A percentile compares a stretch with the other conserved stretches of the same genome.
phyloP scores from a whole-genome alignment of 1,140 invertebrate genomes.

The Heliconius melpomene region DNA sequence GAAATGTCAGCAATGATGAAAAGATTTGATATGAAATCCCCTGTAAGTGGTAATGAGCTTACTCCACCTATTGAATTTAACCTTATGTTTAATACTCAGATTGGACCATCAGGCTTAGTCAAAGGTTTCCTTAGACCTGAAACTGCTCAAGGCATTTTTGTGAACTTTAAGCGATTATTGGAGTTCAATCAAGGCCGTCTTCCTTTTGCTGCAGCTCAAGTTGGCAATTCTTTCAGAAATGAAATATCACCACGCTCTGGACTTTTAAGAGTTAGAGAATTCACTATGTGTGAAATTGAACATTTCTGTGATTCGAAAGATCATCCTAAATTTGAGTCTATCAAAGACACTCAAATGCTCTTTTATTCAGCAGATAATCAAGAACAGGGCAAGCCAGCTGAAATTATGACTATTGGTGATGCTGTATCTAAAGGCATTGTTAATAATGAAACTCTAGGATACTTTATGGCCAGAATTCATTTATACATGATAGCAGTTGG shows the following conservation, averaged over 20 bases:
- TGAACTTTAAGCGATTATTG: slow-evolving; percentile 98
- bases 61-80: slow-evolving; percentile 98
- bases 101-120: slow-evolving; percentile 96
- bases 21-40: slow-evolving; percentile 97
- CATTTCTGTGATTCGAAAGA: slow-evolving; percentile 99
- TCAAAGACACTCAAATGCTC: slow-evolving; percentile 88
- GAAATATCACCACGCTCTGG: slow-evolving; percentile 99
- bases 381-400: slow-evolving; percentile 93
- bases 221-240: slow-evolving; percentile 99
- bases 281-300: slow-evolving; percentile 99
- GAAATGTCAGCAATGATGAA: slow-evolving; percentile 93
- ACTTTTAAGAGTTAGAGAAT: slow-evolving; percentile 97
- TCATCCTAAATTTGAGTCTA: slow-evolving; percentile 94
- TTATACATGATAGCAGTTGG: slow-evolving; percentile 94
- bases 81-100: slow-evolving; percentile 98
- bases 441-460: slow-evolving; percentile 98
- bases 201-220: slow-evolving; percentile 99
- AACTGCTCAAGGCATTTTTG: slow-evolving; percentile 99
- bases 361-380: slow-evolving; percentile 98
- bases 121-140: slow-evolving; percentile 98
- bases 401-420: slow-evolving; percentile 87
- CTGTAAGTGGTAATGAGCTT: slow-evolving; percentile 95
- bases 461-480: slow-evolving; percentile 98
- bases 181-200: slow-evolving; percentile 98
- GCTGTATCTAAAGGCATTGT: slow-evolving; percentile 92